Conservation (phyloP, 2,888 invertebrate species). For the Morpho achilles region DNA sequence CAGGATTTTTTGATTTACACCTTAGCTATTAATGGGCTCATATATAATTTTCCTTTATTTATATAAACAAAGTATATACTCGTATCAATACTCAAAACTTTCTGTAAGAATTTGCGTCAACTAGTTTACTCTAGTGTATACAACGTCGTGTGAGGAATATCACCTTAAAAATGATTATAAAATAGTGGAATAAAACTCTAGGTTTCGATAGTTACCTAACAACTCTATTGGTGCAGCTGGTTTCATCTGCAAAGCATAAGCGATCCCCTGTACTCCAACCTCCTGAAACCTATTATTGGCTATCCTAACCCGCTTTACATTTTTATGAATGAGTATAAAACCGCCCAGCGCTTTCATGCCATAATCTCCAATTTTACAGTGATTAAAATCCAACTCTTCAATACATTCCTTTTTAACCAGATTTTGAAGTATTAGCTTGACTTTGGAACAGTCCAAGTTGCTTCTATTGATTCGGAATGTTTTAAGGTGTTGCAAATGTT, state of each 20-base stretch:
- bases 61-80: no score
- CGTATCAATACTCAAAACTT: no score
- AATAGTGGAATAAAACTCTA: no score
- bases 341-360: slow-evolving; percentile 83
- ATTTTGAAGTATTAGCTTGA: slow-evolving; percentile 77
- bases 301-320: slow-evolving; percentile 69
- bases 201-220: slow-evolving; percentile 42
- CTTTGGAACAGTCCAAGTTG: slow-evolving; percentile 78
- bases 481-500: slow-evolving; percentile 63
- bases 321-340: slow-evolving; percentile 66
- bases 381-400: slow-evolving; percentile 81
- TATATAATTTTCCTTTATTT: no score
- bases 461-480: slow-evolving; percentile 80
- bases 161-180: no score
- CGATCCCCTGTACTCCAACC: slow-evolving; percentile 73
- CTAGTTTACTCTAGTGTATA: no score
- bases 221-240: slow-evolving; percentile 69
- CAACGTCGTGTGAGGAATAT: no score
- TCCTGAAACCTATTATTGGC: slow-evolving; percentile 78
- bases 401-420: slow-evolving; percentile 70
- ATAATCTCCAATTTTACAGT: slow-evolving; percentile 81
- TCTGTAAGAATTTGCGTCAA: no score
- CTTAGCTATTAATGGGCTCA: no score
- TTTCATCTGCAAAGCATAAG: slow-evolving; percentile 73
- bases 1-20: no score